phyloP scores from a whole-genome alignment of 2,888 invertebrate species.

The Carterocephalus palaemon region DNA sequence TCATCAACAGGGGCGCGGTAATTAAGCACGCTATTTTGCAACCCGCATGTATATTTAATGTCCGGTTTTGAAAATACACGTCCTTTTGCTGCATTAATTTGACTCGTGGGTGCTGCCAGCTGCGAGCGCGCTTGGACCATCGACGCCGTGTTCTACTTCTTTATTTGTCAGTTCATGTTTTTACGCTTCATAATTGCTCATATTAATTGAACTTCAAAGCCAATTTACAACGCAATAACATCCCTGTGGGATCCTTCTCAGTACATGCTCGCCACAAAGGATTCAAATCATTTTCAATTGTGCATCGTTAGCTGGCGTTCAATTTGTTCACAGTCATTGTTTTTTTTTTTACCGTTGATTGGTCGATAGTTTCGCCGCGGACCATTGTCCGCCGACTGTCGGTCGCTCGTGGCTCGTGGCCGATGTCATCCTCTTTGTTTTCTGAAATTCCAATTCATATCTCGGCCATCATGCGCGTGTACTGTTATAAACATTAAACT shows the following conservation, averaged over 20 bases:
- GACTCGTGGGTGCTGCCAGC: constrained; percentile 6
- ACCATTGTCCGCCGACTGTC: constrained; percentile 44
- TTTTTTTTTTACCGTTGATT: constrained; percentile 56
- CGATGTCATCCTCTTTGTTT: constrained; percentile 47
- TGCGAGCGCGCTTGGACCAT: neutral
- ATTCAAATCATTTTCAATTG: constrained; percentile 37
- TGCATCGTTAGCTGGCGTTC: constrained; percentile 23
- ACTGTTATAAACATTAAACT: constrained; percentile 54
- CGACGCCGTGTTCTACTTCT: neutral
- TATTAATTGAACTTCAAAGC: constrained; percentile 38
- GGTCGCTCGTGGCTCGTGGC: constrained; percentile 44
- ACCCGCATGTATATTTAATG: constrained; percentile 15
- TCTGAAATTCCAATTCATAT: constrained; percentile 54
- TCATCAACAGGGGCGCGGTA: constrained; percentile 15
- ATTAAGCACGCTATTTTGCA: constrained; percentile 23
- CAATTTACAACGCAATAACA: constrained; percentile 35
- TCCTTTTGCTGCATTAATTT: constrained; percentile 6
- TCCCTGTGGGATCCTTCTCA: constrained; percentile 18
- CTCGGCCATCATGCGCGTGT: constrained; percentile 55
- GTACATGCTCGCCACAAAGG: constrained; percentile 33
- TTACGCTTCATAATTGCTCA: constrained; percentile 1
- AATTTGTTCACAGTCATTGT: constrained; percentile 34
- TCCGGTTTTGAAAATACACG: constrained; percentile 11
- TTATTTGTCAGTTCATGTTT: constrained; percentile 6
- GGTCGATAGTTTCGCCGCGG: constrained; percentile 47